These are phyloP conservation scores for Nesogale talazaci DNA, from an alignment of 2,113 vertebrate species.

Conservation along the genomic window DNA sequence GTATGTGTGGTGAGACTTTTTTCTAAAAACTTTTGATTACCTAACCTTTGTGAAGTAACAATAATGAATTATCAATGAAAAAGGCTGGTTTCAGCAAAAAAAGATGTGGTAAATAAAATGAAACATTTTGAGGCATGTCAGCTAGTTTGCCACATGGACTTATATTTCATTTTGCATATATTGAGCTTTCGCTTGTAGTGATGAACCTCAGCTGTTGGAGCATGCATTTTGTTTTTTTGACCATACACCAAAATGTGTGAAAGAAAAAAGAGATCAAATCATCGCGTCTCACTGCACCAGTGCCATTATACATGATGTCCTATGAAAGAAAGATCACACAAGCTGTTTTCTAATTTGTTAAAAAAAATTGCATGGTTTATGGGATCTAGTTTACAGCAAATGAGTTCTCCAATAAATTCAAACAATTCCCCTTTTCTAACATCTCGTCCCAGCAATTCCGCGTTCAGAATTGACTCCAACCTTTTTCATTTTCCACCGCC, in stretches of 20 bases:
- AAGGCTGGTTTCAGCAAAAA: not conserved
- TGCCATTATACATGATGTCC: not conserved
- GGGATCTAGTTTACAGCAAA: too few relatives aligned
- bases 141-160: not conserved
- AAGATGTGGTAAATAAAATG: not conserved
- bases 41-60: not conserved
- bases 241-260: not conserved
- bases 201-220: rapidly evolving
- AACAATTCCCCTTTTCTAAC: too few relatives aligned
- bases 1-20: not conserved
- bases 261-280: not conserved
- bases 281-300: not conserved
- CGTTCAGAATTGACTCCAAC: too few relatives aligned
- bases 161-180: not conserved
- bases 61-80: not conserved
- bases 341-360: too few relatives aligned
- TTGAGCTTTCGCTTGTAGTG: not conserved
- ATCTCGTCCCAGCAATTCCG: too few relatives aligned
- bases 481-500: too few relatives aligned
- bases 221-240: not conserved
- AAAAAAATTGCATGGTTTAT: too few relatives aligned
- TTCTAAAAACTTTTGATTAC: not conserved
- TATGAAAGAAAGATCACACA: too few relatives aligned
- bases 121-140: not conserved
- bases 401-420: too few relatives aligned